Base-by-base conservation (phyloP, 2,888 invertebrate species). In the Ptilodon capucinus region DNA sequence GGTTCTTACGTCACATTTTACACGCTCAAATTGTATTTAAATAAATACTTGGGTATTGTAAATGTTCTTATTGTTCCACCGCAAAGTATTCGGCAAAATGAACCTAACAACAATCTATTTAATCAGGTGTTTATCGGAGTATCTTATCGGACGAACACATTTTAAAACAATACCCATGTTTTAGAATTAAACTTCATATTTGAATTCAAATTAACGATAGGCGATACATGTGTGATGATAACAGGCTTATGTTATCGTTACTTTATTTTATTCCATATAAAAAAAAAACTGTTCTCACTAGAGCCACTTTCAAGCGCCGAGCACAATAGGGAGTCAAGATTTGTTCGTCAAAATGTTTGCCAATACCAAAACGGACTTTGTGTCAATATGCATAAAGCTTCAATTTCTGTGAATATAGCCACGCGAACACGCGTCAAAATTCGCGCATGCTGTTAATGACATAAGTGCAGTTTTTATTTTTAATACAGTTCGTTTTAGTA, bases 61-160 rank as follows among this genome's bases (percentile, higher is more conserved):
- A 2, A 34, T 8, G 17, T 16, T 34, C 16, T 14, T 16, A 16
- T 34, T 34, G 34, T 28, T 36, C 5, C 2, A 17, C 2, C 17
- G 9, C 2, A 9, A 35, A 16, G 5, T 35, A 16, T 16, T 8
- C 35, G 35, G 17, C n/a, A 36, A 16, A 36, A 5, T 18, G 17
- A 14, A 32, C 36, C 1, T 17, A 36, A 21, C 13, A 39, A 39
- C 13, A 39, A 39, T 39, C 21, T 21, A 39, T 21, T 39, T 46
- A 46, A 54, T 62, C 45, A 44, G 21, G 9, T 34, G 28, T 16
- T 44, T 50, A 54, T 56, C 60, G 42, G 40, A 44, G 38, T 28
- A 51, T 59, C 44, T 53, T 53, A 54, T 57, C 57, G 21, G 17
- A 7, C n/a, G 16, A 44, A 9, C n/a, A 46, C 48, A 45, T 40